A percentile compares a stretch with the other conserved stretches of the same genome.
These are phyloP conservation scores for Pristionchus japonicus DNA, from an alignment of 2,888 invertebrate species.

Conservation along the genomic window DNA sequence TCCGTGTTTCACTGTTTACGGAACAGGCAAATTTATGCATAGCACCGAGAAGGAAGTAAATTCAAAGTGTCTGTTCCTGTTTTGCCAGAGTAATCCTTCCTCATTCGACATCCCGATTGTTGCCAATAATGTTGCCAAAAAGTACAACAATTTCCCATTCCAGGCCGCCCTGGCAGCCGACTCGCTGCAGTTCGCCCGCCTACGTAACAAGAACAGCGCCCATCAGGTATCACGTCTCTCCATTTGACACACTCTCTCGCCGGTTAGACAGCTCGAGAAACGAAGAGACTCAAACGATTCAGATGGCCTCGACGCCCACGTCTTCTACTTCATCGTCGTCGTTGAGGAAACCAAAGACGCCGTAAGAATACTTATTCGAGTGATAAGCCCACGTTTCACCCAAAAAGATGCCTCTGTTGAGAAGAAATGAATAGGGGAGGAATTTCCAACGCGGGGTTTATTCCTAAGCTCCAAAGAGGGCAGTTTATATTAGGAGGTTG, in stretches of 20 bases:
- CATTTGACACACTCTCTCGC: no score
- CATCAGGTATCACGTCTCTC: no score
- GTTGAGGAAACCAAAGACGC: constrained; percentile 18
- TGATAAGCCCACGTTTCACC: no score
- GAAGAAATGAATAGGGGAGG: background rate
- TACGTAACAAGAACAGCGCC: constrained; percentile 22
- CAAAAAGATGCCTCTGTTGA: background rate
- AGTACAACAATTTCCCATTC: background rate
- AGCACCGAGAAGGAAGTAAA: no score
- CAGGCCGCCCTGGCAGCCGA: background rate
- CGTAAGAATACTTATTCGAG: background rate
- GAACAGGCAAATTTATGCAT: no score
- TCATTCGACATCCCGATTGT: background rate
- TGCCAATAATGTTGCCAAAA: no score
- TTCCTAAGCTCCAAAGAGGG: background rate
- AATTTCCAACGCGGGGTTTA: background rate
- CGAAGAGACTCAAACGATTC: no score
- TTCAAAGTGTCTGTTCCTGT: no score
- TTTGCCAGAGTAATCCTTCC: no score
- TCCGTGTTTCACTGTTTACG: no score
- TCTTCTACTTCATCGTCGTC: constrained; percentile 5
- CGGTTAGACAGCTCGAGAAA: no score
- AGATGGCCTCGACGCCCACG: constrained; percentile 18
- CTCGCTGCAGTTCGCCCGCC: background rate
- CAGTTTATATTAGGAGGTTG: background rate